These are phyloP conservation scores for Erannis defoliaria DNA, from an alignment of 2,888 invertebrate species.

Conservation along the genomic window DNA sequence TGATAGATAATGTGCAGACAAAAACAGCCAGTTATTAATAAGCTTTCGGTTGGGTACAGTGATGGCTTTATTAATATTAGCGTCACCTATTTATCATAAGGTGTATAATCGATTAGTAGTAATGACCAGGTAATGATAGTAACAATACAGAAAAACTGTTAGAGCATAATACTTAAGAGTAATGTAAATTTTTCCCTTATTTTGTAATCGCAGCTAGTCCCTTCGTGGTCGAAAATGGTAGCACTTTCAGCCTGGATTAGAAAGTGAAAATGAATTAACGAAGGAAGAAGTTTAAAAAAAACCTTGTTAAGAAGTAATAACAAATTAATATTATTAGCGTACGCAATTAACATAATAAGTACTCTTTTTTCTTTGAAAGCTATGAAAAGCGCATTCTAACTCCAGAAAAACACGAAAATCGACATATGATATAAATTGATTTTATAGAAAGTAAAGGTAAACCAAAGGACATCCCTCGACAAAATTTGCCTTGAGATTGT, in stretches of 20 bases:
- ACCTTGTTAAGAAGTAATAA: too few species aligned
- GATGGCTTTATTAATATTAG: slow-evolving; percentile 44
- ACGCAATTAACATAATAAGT: too few species aligned
- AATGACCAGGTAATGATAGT: too few species aligned
- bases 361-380: background rate
- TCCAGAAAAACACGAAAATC: background rate
- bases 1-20: slow-evolving; percentile 27
- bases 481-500: slow-evolving; percentile 4
- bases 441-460: background rate
- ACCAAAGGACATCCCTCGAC: slow-evolving; percentile 5
- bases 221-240: background rate
- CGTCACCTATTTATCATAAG: slow-evolving; percentile 36
- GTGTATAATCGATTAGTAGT: slow-evolving; percentile 26
- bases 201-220: too few species aligned
- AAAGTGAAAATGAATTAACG: too few species aligned
- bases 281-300: too few species aligned
- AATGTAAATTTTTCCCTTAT: too few species aligned
- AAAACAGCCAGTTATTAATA: slow-evolving; percentile 39
- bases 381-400: background rate
- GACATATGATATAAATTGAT: background rate
- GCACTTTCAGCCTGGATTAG: background rate
- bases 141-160: too few species aligned
- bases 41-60: slow-evolving; percentile 35
- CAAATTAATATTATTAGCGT: too few species aligned
- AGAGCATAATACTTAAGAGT: too few species aligned